phyloP scores from a whole-genome alignment of 2,888 invertebrate species.

The Metellina segmentata region DNA sequence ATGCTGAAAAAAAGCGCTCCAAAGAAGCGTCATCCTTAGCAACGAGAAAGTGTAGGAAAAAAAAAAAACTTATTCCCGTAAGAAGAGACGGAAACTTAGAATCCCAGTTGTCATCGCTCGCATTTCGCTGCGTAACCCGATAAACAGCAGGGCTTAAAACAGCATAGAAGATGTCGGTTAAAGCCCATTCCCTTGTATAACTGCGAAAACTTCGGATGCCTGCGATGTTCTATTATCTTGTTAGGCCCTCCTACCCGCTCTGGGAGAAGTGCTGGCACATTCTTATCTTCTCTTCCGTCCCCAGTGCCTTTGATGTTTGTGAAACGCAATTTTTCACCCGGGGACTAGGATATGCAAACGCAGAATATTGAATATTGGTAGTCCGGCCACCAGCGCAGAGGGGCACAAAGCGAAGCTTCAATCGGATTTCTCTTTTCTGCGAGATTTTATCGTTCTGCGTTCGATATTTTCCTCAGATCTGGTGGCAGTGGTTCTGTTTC shows the following conservation, averaged over 20 bases:
- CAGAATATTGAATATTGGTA: conserved; percentile 74
- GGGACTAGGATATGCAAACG: conserved; percentile 69
- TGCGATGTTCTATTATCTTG: conserved; percentile 59
- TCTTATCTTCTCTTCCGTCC: conserved; percentile 36
- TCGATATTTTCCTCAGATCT: conserved; percentile 42
- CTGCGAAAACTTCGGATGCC: conserved; percentile 4
- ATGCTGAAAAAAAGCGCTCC: too few relatives aligned
- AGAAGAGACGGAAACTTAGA: too few relatives aligned
- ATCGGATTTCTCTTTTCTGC: conserved; percentile 65
- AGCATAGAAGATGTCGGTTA: background rate
- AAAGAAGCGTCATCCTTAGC: too few relatives aligned
- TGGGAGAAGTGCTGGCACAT: conserved; percentile 12
- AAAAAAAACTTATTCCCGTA: too few relatives aligned
- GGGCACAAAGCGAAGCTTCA: conserved; percentile 50
- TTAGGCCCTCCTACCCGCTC: conserved; percentile 42
- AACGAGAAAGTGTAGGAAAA: too few relatives aligned
- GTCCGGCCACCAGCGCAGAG: conserved; percentile 20
- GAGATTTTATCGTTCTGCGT: conserved; percentile 37
- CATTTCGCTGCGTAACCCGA: conserved; percentile 27
- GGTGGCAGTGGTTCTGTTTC: conserved; percentile 33
- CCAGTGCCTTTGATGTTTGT: conserved; percentile 66
- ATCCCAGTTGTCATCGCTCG: background rate
- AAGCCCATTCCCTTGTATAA: conserved; percentile 22
- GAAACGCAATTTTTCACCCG: conserved; percentile 55
- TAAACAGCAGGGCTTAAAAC: background rate